phyloP scores from a whole-genome alignment of 2,113 vertebrate genomes.

The Neodon shergylaensis region DNA sequence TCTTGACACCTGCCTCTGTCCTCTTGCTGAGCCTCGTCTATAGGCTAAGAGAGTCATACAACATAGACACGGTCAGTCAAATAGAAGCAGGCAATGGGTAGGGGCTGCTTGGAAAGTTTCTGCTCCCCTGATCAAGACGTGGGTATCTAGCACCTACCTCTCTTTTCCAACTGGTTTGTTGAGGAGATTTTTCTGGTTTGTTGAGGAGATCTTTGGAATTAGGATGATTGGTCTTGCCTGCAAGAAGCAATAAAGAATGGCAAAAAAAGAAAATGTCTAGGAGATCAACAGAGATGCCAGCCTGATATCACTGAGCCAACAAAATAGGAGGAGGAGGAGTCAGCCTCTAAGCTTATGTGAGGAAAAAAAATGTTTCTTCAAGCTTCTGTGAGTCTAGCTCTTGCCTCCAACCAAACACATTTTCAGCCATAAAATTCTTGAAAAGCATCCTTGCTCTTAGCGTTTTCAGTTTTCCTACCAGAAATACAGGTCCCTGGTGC shows the following conservation, averaged over 20 bases:
- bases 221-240: background rate
- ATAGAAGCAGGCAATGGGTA: background rate
- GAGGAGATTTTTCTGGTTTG: background rate
- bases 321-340: background rate
- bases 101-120: background rate
- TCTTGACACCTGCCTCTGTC: background rate
- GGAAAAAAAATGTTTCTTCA: slow-evolving; percentile 34
- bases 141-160: background rate
- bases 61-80: background rate
- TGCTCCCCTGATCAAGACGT: background rate
- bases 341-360: background rate
- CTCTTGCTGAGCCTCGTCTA: background rate
- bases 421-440: background rate
- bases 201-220: background rate
- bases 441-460: background rate
- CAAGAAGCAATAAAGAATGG: background rate
- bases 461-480: background rate
- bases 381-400: background rate
- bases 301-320: background rate
- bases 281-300: background rate
- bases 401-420: background rate
- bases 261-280: background rate
- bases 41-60: background rate
- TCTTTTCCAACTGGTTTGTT: background rate
- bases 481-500: background rate